Evolutionary conservation across 92 coral and sea anemone genomes (phyloP).

Genomic region (Epizoanthus fatuus): DNA sequence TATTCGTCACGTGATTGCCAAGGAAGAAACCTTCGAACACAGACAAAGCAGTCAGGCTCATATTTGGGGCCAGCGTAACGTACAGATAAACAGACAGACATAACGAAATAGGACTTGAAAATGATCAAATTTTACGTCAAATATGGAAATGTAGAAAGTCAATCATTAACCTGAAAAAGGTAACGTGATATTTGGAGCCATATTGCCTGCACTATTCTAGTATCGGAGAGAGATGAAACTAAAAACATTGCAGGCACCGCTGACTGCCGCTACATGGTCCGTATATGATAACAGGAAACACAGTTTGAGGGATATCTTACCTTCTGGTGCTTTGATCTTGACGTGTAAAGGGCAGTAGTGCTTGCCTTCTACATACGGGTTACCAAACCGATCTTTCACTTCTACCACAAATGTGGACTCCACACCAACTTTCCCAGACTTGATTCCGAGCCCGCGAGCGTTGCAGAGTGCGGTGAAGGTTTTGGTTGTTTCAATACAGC

Average conservation of each 20-base stretch:
- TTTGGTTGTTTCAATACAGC: slow-evolving; percentile 79
- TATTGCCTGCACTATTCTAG: too few relatives aligned
- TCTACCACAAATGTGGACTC: slow-evolving; percentile 77
- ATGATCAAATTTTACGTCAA: too few relatives aligned
- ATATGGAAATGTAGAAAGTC: too few relatives aligned
- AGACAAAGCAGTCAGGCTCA: neutral
- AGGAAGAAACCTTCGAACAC: slow-evolving; percentile 71
- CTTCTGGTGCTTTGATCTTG: slow-evolving; percentile 87
- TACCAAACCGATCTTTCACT: slow-evolving; percentile 86
- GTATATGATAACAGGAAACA: too few relatives aligned
- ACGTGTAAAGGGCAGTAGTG: slow-evolving; percentile 83
- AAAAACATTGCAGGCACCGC: too few relatives aligned
- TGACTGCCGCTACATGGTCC: too few relatives aligned
- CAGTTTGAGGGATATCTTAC: neutral
- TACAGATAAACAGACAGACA: too few relatives aligned
- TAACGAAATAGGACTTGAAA: too few relatives aligned
- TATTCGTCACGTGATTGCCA: slow-evolving; percentile 88
- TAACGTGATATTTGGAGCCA: too few relatives aligned
- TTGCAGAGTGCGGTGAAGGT: slow-evolving; percentile 81
- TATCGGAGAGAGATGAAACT: too few relatives aligned
- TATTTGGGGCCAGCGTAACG: neutral
- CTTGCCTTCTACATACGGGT: slow-evolving; percentile 81
- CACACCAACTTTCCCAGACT: slow-evolving; percentile 93
- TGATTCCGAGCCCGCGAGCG: slow-evolving; percentile 78
- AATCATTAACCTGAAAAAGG: too few relatives aligned